phyloP scores from a whole-genome alignment of 37 sponge, comb jelly and placozoan genomes.

The Spongilla lacustris region DNA sequence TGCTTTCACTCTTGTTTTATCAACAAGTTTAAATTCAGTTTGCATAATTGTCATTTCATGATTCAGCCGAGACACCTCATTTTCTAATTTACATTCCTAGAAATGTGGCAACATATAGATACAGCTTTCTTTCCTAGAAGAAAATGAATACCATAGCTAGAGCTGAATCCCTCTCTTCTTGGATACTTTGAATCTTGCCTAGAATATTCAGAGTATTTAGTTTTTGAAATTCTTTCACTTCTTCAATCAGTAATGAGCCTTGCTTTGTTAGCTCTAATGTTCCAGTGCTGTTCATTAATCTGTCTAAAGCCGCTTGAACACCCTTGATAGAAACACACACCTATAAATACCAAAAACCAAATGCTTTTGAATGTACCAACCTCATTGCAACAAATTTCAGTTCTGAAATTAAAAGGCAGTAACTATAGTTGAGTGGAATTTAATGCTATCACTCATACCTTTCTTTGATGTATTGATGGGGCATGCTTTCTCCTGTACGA shows the following conservation, averaged over 20 bases:
- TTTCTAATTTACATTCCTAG: constrained; percentile 12
- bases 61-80: constrained; percentile 16
- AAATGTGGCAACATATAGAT: too few relatives aligned
- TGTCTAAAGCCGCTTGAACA: too few relatives aligned
- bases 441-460: too few relatives aligned
- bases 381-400: too few relatives aligned
- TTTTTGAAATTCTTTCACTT: constrained; percentile 15
- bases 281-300: neutral
- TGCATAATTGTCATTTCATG: constrained; percentile 35
- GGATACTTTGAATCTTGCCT: constrained; percentile 22
- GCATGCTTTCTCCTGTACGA: too few relatives aligned
- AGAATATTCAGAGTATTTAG: neutral
- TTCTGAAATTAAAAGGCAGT: too few relatives aligned
- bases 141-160: constrained; percentile 23
- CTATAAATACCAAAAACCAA: too few relatives aligned
- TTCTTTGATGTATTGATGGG: too few relatives aligned
- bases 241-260: constrained; percentile 13
- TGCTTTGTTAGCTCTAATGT: constrained; percentile 12
- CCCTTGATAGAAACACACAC: too few relatives aligned
- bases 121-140: too few relatives aligned
- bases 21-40: constrained; percentile 65
- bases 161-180: constrained; percentile 26
- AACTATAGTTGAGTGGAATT: too few relatives aligned
- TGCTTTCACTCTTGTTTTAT: constrained; percentile 60
- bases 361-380: too few relatives aligned